Conservation (phyloP, 2,888 invertebrate species). For the Microctonus hyperodae region DNA sequence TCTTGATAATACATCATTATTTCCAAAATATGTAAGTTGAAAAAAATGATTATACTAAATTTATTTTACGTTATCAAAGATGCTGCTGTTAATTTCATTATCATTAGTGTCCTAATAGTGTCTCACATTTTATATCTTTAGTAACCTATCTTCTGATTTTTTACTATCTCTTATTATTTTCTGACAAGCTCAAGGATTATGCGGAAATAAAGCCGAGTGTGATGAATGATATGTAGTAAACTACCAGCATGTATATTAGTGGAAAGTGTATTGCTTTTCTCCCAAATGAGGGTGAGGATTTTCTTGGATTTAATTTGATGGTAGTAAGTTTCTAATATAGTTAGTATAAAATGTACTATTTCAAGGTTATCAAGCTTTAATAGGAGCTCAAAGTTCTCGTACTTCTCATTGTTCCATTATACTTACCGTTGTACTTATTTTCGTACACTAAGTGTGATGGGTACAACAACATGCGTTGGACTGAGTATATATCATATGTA, state of each 20-base stretch:
- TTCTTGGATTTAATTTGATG: conserved; percentile 27
- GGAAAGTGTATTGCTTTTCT: conserved; percentile 13
- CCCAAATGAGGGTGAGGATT: conserved; percentile 13
- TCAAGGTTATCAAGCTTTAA: too few relatives aligned
- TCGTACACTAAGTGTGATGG: too few relatives aligned
- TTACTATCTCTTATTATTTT: conserved; percentile 37
- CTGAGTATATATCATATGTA: too few relatives aligned
- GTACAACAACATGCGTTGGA: too few relatives aligned
- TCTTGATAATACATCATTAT: not conserved
- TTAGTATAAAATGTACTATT: too few relatives aligned
- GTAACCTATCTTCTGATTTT: conserved; percentile 14
- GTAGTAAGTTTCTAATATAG: conserved; percentile 12
- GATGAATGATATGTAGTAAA: too few relatives aligned
- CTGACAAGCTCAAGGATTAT: conserved; percentile 18
- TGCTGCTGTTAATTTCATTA: not conserved
- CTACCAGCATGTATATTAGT: not conserved
- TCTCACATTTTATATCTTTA: not conserved
- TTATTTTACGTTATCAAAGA: not conserved
- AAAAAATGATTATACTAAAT: not conserved
- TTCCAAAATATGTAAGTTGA: not conserved
- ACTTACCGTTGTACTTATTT: too few relatives aligned
- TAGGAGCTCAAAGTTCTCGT: too few relatives aligned
- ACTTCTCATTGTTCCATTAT: too few relatives aligned
- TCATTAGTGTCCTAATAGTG: not conserved
- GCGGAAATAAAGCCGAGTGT: not conserved